phyloP scores from a whole-genome alignment of 2,888 invertebrate genomes.

The Thecophora atra region DNA sequence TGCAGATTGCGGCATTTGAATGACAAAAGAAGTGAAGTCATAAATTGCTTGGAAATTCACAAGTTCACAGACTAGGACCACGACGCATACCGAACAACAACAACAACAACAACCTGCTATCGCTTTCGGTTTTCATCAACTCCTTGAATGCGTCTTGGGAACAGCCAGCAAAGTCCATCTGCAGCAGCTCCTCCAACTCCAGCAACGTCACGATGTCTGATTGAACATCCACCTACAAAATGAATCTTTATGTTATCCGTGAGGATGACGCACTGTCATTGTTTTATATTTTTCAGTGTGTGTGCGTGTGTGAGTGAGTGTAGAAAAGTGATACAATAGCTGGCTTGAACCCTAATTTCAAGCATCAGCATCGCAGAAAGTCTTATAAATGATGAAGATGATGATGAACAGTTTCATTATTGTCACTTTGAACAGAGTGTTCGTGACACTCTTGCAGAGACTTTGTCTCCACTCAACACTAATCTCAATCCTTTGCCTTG shows the following conservation, averaged over 20 bases:
- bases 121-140: neutral
- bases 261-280: constrained; percentile 2
- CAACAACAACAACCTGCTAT: neutral
- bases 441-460: too few species aligned
- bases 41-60: constrained; percentile 15
- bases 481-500: neutral
- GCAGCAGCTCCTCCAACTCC: neutral
- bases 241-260: constrained; percentile 9
- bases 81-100: neutral
- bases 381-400: too few species aligned
- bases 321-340: too few species aligned
- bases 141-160: constrained; percentile 13
- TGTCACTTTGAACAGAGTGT: too few species aligned
- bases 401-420: too few species aligned
- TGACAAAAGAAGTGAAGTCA: neutral
- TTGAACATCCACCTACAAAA: constrained; percentile 18
- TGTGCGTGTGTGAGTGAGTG: too few species aligned
- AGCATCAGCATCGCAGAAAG: too few species aligned
- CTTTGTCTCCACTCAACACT: too few species aligned
- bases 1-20: neutral
- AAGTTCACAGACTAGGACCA: neutral
- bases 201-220: neutral
- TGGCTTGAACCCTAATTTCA: too few species aligned
- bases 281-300: neutral
- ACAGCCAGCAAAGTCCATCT: neutral